These are phyloP conservation scores for Schizopygopsis pylzovi DNA, from an alignment of 2,797 vertebrate species.

Conservation along the genomic window DNA sequence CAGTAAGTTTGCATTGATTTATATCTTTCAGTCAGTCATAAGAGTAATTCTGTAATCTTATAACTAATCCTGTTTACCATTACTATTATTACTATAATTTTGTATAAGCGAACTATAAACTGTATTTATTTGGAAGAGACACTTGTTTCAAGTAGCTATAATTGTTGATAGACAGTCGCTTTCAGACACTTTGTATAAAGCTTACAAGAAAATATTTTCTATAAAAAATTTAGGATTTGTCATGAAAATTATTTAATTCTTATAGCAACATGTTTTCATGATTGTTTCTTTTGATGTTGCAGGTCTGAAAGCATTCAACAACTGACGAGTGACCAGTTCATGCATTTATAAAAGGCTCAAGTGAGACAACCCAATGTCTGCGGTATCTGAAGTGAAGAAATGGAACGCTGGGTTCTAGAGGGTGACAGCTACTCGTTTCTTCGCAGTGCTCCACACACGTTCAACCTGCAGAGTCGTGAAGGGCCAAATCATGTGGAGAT, in stretches of 20 bases:
- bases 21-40: too few species aligned
- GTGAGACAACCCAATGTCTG: slow-evolving; percentile 68
- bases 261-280: background rate
- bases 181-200: background rate
- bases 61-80: background rate
- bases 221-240: background rate
- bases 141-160: background rate
- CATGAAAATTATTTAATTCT: background rate
- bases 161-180: background rate
- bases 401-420: slow-evolving; percentile 83
- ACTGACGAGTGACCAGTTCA: slow-evolving; percentile 35
- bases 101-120: background rate
- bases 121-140: background rate
- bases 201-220: background rate
- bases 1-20: background rate
- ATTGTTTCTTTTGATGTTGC: slow-evolving; percentile 36
- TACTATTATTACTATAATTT: background rate
- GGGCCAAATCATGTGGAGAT: slow-evolving; percentile 82
- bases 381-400: slow-evolving; percentile 74
- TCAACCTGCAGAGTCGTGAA: slow-evolving; percentile 76
- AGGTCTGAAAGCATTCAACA: slow-evolving; percentile 39
- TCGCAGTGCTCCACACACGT: slow-evolving; percentile 71
- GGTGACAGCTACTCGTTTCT: slow-evolving; percentile 81
- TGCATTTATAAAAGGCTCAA: slow-evolving; percentile 52
- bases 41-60: background rate